These are phyloP conservation scores for Chorisops tibialis DNA, from an alignment of 2,888 invertebrate species.

Conservation along the genomic window DNA sequence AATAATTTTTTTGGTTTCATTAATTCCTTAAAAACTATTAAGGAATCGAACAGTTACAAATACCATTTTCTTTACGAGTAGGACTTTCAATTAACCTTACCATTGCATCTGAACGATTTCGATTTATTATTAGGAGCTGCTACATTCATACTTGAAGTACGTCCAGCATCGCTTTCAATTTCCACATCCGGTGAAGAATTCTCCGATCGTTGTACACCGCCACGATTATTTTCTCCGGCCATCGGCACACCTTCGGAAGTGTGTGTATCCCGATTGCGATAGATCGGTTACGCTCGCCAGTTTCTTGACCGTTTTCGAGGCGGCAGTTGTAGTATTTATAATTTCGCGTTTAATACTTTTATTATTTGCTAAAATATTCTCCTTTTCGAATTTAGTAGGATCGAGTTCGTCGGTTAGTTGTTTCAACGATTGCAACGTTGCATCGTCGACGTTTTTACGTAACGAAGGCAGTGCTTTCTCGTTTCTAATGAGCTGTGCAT, in stretches of 20 bases:
- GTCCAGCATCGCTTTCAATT: constrained; percentile 79
- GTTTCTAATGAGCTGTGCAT: constrained; percentile 45
- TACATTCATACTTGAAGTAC: constrained; percentile 56
- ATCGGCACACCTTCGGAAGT: constrained; percentile 52
- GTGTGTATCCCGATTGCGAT: constrained; percentile 52
- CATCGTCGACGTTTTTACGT: constrained; percentile 67
- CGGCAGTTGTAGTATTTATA: constrained; percentile 36
- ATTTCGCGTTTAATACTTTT: not conserved
- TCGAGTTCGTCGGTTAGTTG: constrained; percentile 40
- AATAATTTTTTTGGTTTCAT: too few species aligned
- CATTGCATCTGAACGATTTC: constrained; percentile 23
- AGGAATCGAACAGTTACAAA: too few species aligned
- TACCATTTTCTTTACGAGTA: not conserved
- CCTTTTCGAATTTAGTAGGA: constrained; percentile 43
- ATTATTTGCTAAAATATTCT: constrained; percentile 41
- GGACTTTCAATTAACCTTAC: not conserved
- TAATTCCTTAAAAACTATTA: too few species aligned
- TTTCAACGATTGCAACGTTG: constrained; percentile 68
- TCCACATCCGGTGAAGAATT: constrained; percentile 80
- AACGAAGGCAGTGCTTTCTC: constrained; percentile 58
- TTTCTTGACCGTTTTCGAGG: constrained; percentile 36
- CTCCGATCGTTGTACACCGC: constrained; percentile 41
- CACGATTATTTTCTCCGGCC: constrained; percentile 31
- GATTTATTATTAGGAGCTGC: constrained; percentile 34
- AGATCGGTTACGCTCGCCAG: constrained; percentile 39